Conservation (phyloP, 2,888 invertebrate species). For the Cancer borealis region DNA sequence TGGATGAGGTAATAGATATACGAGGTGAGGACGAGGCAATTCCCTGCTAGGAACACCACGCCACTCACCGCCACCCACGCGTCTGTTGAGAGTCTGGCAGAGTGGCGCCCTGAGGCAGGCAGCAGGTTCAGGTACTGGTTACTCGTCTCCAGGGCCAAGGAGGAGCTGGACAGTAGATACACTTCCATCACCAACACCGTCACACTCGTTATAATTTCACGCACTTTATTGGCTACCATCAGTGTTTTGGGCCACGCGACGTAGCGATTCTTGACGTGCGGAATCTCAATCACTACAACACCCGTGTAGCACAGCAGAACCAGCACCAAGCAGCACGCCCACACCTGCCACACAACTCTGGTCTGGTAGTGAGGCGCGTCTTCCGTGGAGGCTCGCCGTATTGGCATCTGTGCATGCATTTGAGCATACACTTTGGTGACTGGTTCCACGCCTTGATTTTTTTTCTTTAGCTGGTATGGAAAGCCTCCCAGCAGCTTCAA, state of each 20-base stretch:
- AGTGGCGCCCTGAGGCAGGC: background rate
- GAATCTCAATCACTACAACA: background rate
- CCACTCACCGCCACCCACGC: background rate
- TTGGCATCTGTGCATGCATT: background rate
- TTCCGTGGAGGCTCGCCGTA: background rate
- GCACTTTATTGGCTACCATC: conserved; percentile 39
- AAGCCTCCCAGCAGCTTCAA: conserved; percentile 44
- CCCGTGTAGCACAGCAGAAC: background rate
- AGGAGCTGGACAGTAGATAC: conserved; percentile 2
- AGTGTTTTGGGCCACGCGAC: background rate
- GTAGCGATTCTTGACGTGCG: background rate
- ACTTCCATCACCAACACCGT: background rate
- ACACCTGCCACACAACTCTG: background rate
- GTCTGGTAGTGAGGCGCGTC: background rate
- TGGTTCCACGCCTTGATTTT: background rate
- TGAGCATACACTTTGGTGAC: background rate
- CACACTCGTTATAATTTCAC: background rate
- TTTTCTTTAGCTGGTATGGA: conserved; percentile 3
- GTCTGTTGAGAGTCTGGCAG: background rate
- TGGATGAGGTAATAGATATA: background rate
- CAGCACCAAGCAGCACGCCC: background rate
- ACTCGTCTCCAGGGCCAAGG: background rate
- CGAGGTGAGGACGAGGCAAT: background rate
- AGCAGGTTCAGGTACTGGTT: background rate
- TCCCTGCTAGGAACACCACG: background rate